Evolutionary conservation across 2,888 invertebrate genomes (phyloP).

Genomic region (Himalopsyche japonica): DNA sequence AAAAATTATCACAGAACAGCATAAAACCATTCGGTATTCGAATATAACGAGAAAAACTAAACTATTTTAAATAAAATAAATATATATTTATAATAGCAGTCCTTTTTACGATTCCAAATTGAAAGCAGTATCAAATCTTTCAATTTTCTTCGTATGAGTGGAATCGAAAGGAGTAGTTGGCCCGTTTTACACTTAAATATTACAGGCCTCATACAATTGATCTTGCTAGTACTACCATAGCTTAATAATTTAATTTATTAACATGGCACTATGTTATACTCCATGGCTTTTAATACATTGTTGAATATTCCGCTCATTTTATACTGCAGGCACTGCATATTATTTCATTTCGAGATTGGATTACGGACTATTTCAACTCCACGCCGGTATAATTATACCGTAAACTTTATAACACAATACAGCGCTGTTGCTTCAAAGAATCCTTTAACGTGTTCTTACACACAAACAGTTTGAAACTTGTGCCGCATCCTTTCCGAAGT

Average conservation of each 20-base stretch:
- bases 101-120: no score
- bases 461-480: slow-evolving; percentile 4
- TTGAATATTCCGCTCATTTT: not conserved
- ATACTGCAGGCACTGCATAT: not conserved
- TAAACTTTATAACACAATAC: slow-evolving; percentile 9
- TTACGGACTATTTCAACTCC: not conserved
- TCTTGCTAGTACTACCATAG: not conserved
- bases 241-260: not conserved
- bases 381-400: slow-evolving; percentile 3
- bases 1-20: no score
- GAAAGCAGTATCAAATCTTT: no score
- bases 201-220: not conserved
- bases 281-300: not conserved
- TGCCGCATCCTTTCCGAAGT: not conserved
- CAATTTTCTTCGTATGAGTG: not conserved
- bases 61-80: no score
- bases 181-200: not conserved
- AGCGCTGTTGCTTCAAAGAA: not conserved
- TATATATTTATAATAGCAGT: no score
- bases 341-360: slow-evolving; percentile 6
- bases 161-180: not conserved
- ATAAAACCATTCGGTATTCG: no score
- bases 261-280: not conserved
- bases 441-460: not conserved
- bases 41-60: no score